Evolutionary conservation across 92 coral and sea anemone species (phyloP).

Genomic region (Scolanthus callimorphus): DNA sequence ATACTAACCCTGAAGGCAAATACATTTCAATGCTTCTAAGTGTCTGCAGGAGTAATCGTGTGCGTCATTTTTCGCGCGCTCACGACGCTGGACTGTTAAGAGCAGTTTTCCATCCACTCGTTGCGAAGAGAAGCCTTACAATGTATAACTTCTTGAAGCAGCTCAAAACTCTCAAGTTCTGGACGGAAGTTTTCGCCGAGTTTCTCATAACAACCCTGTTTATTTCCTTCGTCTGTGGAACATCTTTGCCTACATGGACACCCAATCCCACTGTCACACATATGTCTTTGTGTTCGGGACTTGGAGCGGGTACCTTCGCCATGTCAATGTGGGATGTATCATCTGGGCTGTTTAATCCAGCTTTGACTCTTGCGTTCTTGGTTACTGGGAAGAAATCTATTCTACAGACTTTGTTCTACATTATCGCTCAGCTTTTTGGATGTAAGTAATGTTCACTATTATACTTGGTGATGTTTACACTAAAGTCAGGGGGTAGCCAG

Average conservation of each 20-base stretch:
- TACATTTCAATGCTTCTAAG: too few relatives aligned
- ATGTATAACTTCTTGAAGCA: too few relatives aligned
- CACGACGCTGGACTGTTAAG: too few relatives aligned
- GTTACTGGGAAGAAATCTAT: constrained; percentile 16
- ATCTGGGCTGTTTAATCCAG: constrained; percentile 30
- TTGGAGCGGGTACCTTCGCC: constrained; percentile 26
- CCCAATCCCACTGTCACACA: constrained; percentile 18
- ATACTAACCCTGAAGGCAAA: too few relatives aligned
- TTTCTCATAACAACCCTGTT: constrained; percentile 19
- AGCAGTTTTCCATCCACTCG: too few relatives aligned
- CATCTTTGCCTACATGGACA: constrained; percentile 6
- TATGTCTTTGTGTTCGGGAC: constrained; percentile 20
- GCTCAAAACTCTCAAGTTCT: constrained; percentile 1
- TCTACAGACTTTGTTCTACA: constrained; percentile 13
- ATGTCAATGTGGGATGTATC: constrained; percentile 34
- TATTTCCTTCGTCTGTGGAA: constrained; percentile 21
- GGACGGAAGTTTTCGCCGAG: constrained; percentile 22
- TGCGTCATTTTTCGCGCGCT: too few relatives aligned
- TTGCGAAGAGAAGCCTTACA: too few relatives aligned
- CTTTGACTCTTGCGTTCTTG: constrained; percentile 16
- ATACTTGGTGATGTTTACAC: too few relatives aligned
- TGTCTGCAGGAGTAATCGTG: too few relatives aligned
- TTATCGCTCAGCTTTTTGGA: constrained; percentile 19
- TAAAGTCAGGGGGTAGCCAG: too few relatives aligned
- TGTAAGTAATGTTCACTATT: too few relatives aligned